phyloP scores from a whole-genome alignment of 2,113 vertebrate genomes.

The Phaetusa simplex region DNA sequence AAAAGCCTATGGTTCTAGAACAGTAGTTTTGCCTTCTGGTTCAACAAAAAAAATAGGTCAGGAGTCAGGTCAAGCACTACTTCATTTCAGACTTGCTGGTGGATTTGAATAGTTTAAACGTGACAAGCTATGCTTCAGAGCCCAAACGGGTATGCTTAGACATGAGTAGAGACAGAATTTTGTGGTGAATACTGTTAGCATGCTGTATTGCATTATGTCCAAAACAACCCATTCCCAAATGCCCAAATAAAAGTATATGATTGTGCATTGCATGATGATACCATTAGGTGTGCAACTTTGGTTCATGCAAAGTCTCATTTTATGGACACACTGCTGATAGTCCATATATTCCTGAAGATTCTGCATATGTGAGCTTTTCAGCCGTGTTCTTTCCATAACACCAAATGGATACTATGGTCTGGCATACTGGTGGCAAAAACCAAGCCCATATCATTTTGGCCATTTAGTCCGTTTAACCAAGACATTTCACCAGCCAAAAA shows the following conservation, averaged over 20 bases:
- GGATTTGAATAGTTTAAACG: conserved; percentile 60
- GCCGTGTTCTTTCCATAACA: conserved; percentile 95
- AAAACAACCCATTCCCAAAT: conserved; percentile 51
- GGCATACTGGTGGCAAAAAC: conserved; percentile 99
- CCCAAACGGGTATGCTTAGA: conserved; percentile 49
- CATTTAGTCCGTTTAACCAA: conserved; percentile 94
- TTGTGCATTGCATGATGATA: conserved; percentile 82
- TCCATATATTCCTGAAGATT: conserved; percentile 38
- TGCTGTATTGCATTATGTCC: conserved; percentile 67
- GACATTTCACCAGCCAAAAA: conserved; percentile 93
- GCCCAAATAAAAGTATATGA: conserved; percentile 72
- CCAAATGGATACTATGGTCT: conserved; percentile 98
- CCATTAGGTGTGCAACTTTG: conserved; percentile 81
- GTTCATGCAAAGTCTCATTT: conserved; percentile 85
- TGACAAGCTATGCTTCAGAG: conserved; percentile 67
- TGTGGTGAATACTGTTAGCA: conserved; percentile 61
- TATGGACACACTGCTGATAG: conserved; percentile 53
- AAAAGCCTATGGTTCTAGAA: conserved; percentile 2
- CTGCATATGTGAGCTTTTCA: conserved; percentile 60
- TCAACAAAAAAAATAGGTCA: conserved; percentile 1
- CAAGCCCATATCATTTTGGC: conserved; percentile 90
- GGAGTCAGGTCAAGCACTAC: conserved; percentile 58
- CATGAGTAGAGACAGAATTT: conserved; percentile 59
- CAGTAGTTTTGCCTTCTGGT: not conserved
- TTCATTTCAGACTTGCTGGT: conserved; percentile 63